A percentile compares a stretch with the other conserved stretches of the same genome.
Conservation (phyloP, 2,113 vertebrate genomes). For the Mobula hypostoma region DNA sequence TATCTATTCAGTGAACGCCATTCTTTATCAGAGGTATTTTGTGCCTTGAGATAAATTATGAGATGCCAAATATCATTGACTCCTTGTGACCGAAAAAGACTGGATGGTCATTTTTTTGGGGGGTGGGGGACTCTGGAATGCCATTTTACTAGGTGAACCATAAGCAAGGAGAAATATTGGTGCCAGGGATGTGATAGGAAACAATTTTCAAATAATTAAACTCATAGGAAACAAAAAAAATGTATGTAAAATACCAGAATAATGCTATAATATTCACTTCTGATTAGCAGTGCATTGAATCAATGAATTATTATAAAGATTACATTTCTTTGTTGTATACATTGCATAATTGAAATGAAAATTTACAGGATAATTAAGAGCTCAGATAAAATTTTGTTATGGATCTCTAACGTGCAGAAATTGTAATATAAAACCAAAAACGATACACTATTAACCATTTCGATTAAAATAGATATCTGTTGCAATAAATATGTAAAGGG, state of each 20-base stretch:
- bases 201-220: background rate
- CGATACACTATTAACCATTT: background rate
- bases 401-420: background rate
- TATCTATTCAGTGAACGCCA: background rate
- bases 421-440: background rate
- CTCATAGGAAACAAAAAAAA: background rate
- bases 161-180: background rate
- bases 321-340: background rate
- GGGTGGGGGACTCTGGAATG: background rate
- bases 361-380: background rate
- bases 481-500: background rate
- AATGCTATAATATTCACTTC: background rate
- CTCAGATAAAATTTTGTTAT: background rate
- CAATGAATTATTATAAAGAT: background rate
- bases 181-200: background rate
- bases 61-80: background rate
- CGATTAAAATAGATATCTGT: background rate
- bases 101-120: background rate
- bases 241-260: background rate
- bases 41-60: background rate
- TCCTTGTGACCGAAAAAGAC: background rate
- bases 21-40: background rate
- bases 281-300: background rate
- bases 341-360: background rate
- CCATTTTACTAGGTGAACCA: background rate